Evolutionary conservation across 2,888 invertebrate species (phyloP).

Genomic region (Machimus rusticus): DNA sequence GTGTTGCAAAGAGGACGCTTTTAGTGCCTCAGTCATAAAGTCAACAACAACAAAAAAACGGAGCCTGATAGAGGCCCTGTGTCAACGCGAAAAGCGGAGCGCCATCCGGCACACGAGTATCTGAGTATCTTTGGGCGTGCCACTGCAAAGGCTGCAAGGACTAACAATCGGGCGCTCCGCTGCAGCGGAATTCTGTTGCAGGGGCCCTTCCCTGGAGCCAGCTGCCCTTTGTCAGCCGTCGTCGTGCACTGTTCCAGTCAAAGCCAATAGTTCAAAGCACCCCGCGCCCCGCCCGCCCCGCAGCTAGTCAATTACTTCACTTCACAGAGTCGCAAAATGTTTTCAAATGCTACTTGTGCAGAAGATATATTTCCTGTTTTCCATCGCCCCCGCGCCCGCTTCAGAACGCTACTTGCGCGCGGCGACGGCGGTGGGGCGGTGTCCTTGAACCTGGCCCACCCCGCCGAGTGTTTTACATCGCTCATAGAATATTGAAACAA

Average conservation of each 20-base stretch:
- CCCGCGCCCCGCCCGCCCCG: background rate
- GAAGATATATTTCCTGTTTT: conserved; percentile 1
- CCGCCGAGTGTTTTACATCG: background rate
- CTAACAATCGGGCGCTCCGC: background rate
- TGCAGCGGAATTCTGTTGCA: background rate
- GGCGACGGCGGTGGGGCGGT: background rate
- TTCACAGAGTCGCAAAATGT: background rate
- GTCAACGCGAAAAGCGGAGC: background rate
- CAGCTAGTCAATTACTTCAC: background rate
- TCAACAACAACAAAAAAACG: background rate
- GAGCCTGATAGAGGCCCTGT: background rate
- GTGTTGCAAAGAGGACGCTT: background rate
- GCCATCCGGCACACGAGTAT: background rate
- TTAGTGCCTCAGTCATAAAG: background rate
- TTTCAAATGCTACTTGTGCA: background rate
- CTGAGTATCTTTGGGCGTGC: background rate
- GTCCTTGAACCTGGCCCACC: background rate
- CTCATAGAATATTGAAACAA: conserved; percentile 16
- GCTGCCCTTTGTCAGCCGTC: background rate
- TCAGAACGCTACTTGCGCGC: no score
- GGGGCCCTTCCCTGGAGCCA: background rate
- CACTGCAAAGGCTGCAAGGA: background rate
- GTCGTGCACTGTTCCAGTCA: background rate
- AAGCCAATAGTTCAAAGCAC: background rate
- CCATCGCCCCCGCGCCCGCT: background rate